phyloP scores from a whole-genome alignment of 2,113 vertebrate genomes.

The Petrocephalus microphthalmus region DNA sequence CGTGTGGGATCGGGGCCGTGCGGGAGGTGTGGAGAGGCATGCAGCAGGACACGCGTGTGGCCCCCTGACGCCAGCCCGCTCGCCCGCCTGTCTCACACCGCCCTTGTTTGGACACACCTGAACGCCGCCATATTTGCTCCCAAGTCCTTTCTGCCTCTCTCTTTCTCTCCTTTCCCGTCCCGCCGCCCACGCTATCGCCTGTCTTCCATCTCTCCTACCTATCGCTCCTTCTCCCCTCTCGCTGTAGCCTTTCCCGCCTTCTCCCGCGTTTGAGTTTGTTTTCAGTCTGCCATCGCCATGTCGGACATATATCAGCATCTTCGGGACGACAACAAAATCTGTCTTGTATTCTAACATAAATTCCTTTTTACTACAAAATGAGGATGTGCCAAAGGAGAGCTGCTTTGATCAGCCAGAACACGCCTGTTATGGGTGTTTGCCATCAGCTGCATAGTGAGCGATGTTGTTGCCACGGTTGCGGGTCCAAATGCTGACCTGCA shows the following conservation, averaged over 20 bases:
- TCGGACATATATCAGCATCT: background rate
- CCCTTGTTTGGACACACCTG: slow-evolving; percentile 71
- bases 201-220: background rate
- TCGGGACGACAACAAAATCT: background rate
- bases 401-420: background rate
- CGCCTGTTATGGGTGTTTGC: background rate
- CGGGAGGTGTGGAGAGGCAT: slow-evolving; percentile 28
- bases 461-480: background rate
- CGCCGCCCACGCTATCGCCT: background rate
- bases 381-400: background rate
- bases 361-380: background rate
- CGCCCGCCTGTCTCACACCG: slow-evolving; percentile 68
- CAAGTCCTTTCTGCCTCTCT: background rate
- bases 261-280: background rate
- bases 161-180: background rate
- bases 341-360: background rate
- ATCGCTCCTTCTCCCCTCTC: background rate
- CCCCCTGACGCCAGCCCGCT: slow-evolving; percentile 63
- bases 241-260: background rate
- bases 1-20: slow-evolving; percentile 8
- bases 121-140: slow-evolving; percentile 54
- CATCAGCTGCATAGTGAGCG: background rate
- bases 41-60: slow-evolving; percentile 48
- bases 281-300: background rate
- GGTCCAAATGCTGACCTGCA: background rate